Percentiles rank a stretch among this genome's conserved stretches.
Evolutionary conservation across 2,113 vertebrate species (phyloP).

Genomic region (Ranitomeya variabilis): DNA sequence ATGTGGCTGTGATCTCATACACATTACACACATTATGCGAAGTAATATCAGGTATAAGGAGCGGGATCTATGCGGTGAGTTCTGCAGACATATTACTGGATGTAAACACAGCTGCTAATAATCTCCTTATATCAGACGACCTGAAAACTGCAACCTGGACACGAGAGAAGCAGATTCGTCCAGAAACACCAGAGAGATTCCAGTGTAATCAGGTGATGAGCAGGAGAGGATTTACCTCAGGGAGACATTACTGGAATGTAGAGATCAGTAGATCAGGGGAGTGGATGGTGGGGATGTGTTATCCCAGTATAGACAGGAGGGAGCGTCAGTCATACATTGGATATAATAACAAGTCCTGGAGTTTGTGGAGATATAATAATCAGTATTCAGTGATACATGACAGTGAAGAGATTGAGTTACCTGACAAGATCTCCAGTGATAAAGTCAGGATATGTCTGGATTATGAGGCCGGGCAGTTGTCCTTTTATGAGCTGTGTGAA

Average conservation of each 20-base stretch:
- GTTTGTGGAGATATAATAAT: neutral
- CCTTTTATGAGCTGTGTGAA: constrained; percentile 7
- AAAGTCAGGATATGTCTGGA: neutral
- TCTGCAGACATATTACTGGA: constrained; percentile 9
- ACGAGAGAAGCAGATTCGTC: neutral
- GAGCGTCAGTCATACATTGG: neutral
- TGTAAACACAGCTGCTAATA: neutral
- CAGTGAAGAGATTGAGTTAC: neutral
- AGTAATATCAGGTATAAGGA: too few relatives aligned
- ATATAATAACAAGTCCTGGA: neutral
- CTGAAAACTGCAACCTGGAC: neutral
- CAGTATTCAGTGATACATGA: constrained; percentile 1
- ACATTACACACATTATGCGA: too few relatives aligned
- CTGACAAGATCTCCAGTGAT: neutral
- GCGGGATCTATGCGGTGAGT: neutral
- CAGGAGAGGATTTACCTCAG: neutral
- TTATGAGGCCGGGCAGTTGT: neutral
- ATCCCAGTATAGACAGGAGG: neutral
- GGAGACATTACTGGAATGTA: neutral
- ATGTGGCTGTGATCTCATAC: too few relatives aligned
- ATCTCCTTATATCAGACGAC: neutral
- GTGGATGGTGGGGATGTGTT: constrained; percentile 4
- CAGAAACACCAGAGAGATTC: constrained; percentile 1
- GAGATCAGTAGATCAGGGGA: neutral
- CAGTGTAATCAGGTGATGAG: neutral